Evolutionary conservation across 2,113 vertebrate species (phyloP), one percentile per base, ranked within the genome.

Genomic region (Carettochelys insculpta): DNA sequence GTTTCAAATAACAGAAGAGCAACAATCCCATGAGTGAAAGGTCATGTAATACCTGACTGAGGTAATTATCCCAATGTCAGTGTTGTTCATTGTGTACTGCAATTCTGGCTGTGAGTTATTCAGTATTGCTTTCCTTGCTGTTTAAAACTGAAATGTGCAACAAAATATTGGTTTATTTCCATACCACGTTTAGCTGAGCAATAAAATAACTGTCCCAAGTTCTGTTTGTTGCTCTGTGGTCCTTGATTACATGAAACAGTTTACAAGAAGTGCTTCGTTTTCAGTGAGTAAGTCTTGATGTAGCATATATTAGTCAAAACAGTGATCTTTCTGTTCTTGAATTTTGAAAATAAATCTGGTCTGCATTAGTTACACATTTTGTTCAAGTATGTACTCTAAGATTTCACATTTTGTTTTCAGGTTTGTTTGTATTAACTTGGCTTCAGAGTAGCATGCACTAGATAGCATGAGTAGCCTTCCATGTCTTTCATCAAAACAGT

Each of bases 401-500:
- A 76, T 78, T 88, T 58, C 93, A 80, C 43, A 27, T 51, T 95
- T 87, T 85, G 14, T 79, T 82, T 27, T 56, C 11, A 50, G 89
- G 82, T 13, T 87, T 43, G 2, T 82, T 91, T 68, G n/a, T 80
- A 93, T 24, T 78, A 75, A 29, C 82, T 61, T 84, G 68, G 12
- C 51, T 45, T 76, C 75, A 50, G 82, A 91, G n/a, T 76, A 92
- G 19, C 25, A 73, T 68, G 34, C 19, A 17, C 47, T 95, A 78
- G 88, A 87, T 43, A 82, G 10, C 3, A 1, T 77, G 47, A 87
- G 79, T 90, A 31, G 47, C 29, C 19, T 85, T 56, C 14, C 0
- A 4, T 47, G 53, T 89, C 86, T 77, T 83, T 91, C 61, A 76
- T 82, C 90, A 91, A 77, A 91, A 87, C 87, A 54, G 80, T 61